Conservation (phyloP, 1,140 invertebrate genomes). For the Cotesia typhae region DNA sequence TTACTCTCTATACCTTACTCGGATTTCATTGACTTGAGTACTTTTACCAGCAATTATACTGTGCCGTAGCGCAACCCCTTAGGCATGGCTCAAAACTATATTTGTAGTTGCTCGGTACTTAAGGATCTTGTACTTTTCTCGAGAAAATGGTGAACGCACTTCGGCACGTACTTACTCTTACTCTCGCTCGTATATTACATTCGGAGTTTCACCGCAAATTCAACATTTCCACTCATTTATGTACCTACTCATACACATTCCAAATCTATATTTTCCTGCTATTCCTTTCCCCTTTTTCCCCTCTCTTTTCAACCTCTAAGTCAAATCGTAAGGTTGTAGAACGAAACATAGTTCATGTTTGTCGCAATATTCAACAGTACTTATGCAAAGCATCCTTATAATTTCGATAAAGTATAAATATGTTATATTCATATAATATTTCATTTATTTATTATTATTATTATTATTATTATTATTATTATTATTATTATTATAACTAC, state of each 20-base stretch:
- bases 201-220: slow-evolving; percentile 1
- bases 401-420: no score
- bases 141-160: slow-evolving; percentile 27
- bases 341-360: no score
- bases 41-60: slow-evolving; percentile 33
- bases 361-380: no score
- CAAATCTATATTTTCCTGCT: neutral
- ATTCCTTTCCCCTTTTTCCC: neutral
- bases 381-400: no score
- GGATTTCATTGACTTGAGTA: slow-evolving; percentile 33
- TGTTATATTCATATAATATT: no score
- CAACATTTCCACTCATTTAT: slow-evolving; percentile 11
- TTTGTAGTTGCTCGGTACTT: slow-evolving; percentile 17
- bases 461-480: no score
- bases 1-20: neutral
- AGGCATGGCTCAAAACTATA: slow-evolving; percentile 31
- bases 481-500: no score
- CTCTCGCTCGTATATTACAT: slow-evolving; percentile 26
- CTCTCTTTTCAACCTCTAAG: no score
- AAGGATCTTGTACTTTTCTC: slow-evolving; percentile 20
- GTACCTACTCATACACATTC: neutral
- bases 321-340: no score
- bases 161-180: slow-evolving; percentile 34
- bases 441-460: no score
- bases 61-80: slow-evolving; percentile 6